Conservation (phyloP, 53 echinoderm and acorn worm species). For the Patiria pectinifera region DNA sequence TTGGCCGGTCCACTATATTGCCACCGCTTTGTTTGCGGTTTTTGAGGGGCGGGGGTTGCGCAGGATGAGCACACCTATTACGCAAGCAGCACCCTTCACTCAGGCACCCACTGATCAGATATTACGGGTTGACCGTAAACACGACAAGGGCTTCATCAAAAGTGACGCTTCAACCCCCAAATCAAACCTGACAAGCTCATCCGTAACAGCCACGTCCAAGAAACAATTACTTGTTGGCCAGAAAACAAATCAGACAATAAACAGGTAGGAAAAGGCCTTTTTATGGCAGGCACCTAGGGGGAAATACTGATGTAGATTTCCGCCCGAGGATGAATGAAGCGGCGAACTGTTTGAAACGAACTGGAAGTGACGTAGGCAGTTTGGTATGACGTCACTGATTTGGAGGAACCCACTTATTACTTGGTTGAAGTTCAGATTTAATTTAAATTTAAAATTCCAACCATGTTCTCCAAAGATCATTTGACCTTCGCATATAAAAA, state of each 20-base stretch:
- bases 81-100: background rate
- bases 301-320: constrained; percentile 8
- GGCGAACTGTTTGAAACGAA: background rate
- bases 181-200: constrained; percentile 46
- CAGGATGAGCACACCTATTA: no score
- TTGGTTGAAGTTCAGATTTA: background rate
- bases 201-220: background rate
- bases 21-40: no score
- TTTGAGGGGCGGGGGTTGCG: no score
- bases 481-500: background rate
- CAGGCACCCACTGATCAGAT: constrained; percentile 6
- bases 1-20: no score
- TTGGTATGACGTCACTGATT: constrained; percentile 9
- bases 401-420: background rate
- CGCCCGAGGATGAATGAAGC: background rate
- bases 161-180: background rate
- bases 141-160: constrained; percentile 27
- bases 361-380: constrained; percentile 9
- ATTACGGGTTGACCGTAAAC: constrained; percentile 50
- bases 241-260: background rate
- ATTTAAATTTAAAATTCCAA: background rate
- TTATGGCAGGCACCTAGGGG: background rate
- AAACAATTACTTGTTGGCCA: constrained; percentile 13
- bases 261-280: background rate
- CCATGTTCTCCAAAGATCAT: background rate